Base-by-base conservation (phyloP, 2,797 vertebrate genomes). In the Hybognathus amarus region DNA sequence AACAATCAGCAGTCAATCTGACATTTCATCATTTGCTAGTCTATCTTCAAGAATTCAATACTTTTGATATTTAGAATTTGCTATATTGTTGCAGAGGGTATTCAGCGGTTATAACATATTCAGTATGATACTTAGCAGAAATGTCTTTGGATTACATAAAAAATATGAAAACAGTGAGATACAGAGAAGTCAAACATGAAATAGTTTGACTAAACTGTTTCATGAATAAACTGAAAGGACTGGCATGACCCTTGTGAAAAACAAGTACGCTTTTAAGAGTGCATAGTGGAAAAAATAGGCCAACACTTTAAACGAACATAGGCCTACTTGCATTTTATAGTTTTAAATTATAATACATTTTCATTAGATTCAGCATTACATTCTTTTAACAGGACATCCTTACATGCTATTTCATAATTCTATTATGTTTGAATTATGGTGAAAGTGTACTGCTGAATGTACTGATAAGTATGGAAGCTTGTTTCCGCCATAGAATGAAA, bases 171-270 rank as follows among this genome's bases (percentile, higher is more conserved):
- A 69, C 42, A 79, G 83, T 40, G 54, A 73, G 70, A 80, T 33
- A 79, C 22, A 80, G 47, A 17, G 50, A 88, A 42, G 45, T 69
- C 11, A 54, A 64, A 61, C 6, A 40, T 85, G 76, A 50, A 83
- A 56, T 10, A n/a, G n/a, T n/a, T n/a, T n/a, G n/a, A n/a, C n/a
- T n/a, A n/a, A n/a, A n/a, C n/a, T n/a, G n/a, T n/a, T n/a, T n/a
- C n/a, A n/a, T n/a, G n/a, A n/a, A n/a, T n/a, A n/a, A n/a, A n/a
- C 40, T 90, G 47, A 86, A 67, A 71, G 85, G 40, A 88, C 70
- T 84, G 24, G 86, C 50, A 83, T 13, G 47, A 76, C 30, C 50
- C 71, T 56, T n/a, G 20, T 74, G 30, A 74, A 74, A 74, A 56
- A 54, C 18, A 54, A 54, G 30, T 36, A 36, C 2, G 12, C 10